These are phyloP conservation scores for Peromyscus aztecus DNA, from an alignment of 2,797 vertebrate species.

Conservation along the genomic window DNA sequence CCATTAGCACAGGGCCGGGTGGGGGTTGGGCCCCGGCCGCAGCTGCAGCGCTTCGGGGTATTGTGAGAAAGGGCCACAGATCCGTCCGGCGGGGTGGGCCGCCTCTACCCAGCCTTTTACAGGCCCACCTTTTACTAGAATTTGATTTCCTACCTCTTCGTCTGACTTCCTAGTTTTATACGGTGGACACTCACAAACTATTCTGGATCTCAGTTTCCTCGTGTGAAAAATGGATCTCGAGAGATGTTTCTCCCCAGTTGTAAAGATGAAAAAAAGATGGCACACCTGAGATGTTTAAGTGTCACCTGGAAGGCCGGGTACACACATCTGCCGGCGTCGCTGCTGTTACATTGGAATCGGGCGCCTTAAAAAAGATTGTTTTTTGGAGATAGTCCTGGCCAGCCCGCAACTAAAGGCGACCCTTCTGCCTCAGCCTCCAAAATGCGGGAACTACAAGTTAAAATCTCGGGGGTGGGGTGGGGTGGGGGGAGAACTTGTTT, in stretches of 20 bases:
- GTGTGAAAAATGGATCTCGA: slow-evolving; percentile 38
- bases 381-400: neutral
- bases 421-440: no score
- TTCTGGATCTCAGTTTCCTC: slow-evolving; percentile 29
- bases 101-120: neutral
- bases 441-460: no score
- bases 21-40: slow-evolving; percentile 61
- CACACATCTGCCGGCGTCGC: neutral
- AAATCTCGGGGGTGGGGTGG: no score
- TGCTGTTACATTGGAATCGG: neutral
- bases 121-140: neutral
- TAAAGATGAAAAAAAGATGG: neutral
- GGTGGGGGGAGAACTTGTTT: no score
- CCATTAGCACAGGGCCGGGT: slow-evolving; percentile 75
- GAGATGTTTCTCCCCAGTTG: neutral
- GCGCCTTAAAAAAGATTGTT: neutral
- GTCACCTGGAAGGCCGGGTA: rapidly evolving
- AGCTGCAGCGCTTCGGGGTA: slow-evolving; percentile 46
- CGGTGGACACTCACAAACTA: neutral
- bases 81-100: neutral
- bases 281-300: neutral
- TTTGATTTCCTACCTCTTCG: neutral
- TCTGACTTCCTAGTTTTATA: neutral
- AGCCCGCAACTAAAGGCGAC: neutral
- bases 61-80: neutral